Evolutionary conservation across 2,797 vertebrate species (phyloP).

Genomic region (Silurus lanzhouensis): DNA sequence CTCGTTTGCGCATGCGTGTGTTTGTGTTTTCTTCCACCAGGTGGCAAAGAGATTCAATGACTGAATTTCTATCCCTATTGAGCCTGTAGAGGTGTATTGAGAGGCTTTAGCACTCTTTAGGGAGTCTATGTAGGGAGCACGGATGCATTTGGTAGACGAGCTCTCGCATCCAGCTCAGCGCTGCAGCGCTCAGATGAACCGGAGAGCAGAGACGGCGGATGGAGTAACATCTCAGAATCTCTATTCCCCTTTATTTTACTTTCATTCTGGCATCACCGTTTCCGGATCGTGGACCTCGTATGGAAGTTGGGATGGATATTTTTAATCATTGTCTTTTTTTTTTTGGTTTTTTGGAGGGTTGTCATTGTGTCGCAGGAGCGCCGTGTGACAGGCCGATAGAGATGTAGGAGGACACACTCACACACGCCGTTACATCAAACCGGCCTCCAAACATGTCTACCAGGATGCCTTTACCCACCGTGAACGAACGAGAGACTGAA

Average conservation of each 20-base stretch:
- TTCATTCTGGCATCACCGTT: background rate
- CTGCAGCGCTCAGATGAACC: no score
- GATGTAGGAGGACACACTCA: conserved; percentile 19
- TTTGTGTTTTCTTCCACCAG: background rate
- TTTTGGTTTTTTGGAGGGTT: background rate
- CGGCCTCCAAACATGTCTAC: conserved; percentile 77
- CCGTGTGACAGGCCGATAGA: conserved; percentile 19
- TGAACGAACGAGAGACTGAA: conserved; percentile 84
- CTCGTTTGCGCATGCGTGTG: background rate
- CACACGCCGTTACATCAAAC: background rate
- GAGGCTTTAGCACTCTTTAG: background rate
- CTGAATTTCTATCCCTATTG: no score
- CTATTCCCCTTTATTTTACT: background rate
- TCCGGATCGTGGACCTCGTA: background rate
- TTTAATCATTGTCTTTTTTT: background rate
- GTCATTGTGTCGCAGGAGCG: background rate
- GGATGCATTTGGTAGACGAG: conserved; percentile 10
- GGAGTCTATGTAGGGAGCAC: conserved; percentile 30
- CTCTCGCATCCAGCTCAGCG: conserved; percentile 25
- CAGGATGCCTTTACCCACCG: conserved; percentile 84
- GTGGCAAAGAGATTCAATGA: background rate
- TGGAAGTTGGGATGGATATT: background rate
- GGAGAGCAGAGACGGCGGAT: background rate
- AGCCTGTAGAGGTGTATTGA: background rate
- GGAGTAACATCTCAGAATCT: conserved; percentile 11